Conservation (phyloP, 2,797 vertebrate genomes). For the Nothura maculosa region DNA sequence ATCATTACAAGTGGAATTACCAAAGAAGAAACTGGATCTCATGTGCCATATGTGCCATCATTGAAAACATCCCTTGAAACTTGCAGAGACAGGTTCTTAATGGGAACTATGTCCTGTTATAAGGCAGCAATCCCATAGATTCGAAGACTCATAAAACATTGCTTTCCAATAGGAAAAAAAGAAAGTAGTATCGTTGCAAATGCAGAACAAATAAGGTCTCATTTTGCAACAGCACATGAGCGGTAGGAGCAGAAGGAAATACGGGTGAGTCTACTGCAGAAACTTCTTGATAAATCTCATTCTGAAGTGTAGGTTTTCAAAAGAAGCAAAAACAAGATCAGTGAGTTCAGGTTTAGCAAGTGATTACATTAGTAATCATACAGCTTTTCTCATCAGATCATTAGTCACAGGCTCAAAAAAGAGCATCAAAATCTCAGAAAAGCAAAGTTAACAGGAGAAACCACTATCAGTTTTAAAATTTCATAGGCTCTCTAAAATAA, state of each 20-base stretch:
- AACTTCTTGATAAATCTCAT: neutral
- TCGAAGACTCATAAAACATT: neutral
- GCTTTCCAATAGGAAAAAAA: neutral
- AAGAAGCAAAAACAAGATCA: neutral
- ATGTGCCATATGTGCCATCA: neutral
- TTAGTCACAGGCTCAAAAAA: neutral
- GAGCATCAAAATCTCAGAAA: neutral
- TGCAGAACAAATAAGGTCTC: neutral
- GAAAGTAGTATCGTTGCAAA: neutral
- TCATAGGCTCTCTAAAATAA: neutral
- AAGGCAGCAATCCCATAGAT: neutral
- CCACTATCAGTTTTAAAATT: neutral
- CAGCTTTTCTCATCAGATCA: neutral
- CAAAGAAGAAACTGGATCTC: neutral
- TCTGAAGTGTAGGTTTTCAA: neutral
- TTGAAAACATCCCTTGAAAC: neutral
- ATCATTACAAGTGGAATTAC: neutral
- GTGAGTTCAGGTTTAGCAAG: neutral
- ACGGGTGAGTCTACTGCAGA: neutral
- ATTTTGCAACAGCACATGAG: neutral
- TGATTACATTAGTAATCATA: neutral
- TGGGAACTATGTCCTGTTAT: neutral
- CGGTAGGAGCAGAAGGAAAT: neutral
- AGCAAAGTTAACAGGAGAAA: neutral
- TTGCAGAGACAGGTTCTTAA: fast-evolving